Percentiles rank a stretch among this genome's conserved stretches.
Evolutionary conservation across 2,797 vertebrate genomes (phyloP).

Genomic region (Protosalanx chinensis): DNA sequence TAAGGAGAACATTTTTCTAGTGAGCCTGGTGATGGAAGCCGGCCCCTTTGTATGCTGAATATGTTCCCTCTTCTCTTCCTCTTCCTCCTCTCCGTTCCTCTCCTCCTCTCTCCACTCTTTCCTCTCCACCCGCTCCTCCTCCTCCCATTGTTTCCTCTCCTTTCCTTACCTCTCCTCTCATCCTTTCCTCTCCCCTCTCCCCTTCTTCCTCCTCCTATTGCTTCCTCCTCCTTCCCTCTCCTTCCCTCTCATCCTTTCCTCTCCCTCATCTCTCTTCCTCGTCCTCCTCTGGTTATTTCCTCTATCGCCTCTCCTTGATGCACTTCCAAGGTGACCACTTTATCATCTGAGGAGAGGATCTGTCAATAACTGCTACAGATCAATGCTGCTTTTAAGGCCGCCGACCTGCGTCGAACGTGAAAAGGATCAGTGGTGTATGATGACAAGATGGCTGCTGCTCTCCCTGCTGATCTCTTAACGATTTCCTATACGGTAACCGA

Average conservation of each 20-base stretch:
- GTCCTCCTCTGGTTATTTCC: background rate
- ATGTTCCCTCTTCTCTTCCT: conserved; percentile 50
- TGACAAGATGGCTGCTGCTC: conserved; percentile 53
- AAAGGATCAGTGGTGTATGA: conserved; percentile 60
- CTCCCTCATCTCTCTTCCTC: background rate
- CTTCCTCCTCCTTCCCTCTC: too few species aligned
- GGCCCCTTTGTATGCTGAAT: conserved; percentile 67
- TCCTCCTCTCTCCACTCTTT: background rate
- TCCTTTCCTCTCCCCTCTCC: too few species aligned
- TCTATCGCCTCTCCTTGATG: background rate
- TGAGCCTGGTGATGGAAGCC: conserved; percentile 31
- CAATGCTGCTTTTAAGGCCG: conserved; percentile 52
- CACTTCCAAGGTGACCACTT: conserved; percentile 52
- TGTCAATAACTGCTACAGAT: conserved; percentile 63
- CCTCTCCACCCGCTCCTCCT: too few species aligned
- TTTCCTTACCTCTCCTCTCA: too few species aligned
- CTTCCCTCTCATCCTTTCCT: too few species aligned
- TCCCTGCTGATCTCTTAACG: conserved; percentile 68
- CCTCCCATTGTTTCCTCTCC: too few species aligned
- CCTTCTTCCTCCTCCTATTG: too few species aligned
- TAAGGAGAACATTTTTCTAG: conserved; percentile 72
- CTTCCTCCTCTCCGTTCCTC: conserved; percentile 16
- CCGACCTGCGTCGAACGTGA: conserved; percentile 37
- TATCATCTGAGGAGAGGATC: conserved; percentile 60
- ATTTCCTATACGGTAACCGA: conserved; percentile 61